phyloP scores from a whole-genome alignment of 2,797 vertebrate genomes.

The Phoeniculus purpureus region DNA sequence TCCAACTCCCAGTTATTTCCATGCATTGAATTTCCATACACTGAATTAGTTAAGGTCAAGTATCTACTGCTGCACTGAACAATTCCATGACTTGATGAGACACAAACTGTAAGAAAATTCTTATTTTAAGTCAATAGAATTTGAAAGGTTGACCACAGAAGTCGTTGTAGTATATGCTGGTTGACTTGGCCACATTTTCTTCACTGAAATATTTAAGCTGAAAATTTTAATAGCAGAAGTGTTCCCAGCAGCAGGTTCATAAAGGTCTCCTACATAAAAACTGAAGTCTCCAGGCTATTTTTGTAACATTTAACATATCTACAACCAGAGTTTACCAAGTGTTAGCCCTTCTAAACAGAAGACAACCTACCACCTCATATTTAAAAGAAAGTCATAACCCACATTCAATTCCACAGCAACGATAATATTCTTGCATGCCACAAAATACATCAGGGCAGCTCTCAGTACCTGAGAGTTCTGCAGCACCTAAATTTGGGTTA shows the following conservation, averaged over 20 bases:
- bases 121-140: too few species aligned
- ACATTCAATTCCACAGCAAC: neutral
- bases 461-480: neutral
- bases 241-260: neutral
- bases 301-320: neutral
- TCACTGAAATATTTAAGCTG: neutral
- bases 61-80: too few species aligned
- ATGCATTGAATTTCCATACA: too few species aligned
- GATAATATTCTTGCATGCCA: neutral
- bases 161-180: accelerated
- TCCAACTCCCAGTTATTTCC: too few species aligned
- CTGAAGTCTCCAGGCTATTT: neutral
- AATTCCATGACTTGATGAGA: too few species aligned
- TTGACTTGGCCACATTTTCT: neutral
- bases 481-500: neutral
- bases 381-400: neutral
- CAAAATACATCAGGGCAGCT: neutral
- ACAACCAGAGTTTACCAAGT: neutral
- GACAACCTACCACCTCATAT: neutral
- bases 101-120: too few species aligned
- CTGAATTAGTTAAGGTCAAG: too few species aligned
- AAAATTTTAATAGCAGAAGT: neutral
- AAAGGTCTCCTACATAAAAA: neutral
- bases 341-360: neutral
- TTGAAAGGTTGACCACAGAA: neutral